phyloP scores from a whole-genome alignment of 2,888 invertebrate species.

The Lysandra bellargus region DNA sequence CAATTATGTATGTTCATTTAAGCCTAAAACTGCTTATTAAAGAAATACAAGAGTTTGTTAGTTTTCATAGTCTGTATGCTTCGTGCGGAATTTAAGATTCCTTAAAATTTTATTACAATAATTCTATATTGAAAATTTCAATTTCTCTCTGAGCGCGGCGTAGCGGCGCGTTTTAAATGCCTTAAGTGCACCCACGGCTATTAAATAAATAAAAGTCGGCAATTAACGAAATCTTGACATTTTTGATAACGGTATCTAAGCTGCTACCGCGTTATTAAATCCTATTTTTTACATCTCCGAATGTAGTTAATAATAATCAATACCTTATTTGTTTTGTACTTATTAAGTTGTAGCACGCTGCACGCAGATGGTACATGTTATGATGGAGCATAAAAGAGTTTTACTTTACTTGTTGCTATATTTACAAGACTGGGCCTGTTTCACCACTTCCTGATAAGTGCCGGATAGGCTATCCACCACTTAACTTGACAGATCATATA shows the following conservation, averaged over 20 bases:
- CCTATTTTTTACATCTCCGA: neutral
- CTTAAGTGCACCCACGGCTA: slow-evolving; percentile 5
- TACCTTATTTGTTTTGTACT: neutral
- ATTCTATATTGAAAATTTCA: neutral
- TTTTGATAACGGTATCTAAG: slow-evolving; percentile 1
- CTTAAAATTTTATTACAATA: neutral
- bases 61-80: neutral
- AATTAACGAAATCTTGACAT: slow-evolving; percentile 15
- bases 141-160: neutral
- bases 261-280: neutral
- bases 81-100: neutral
- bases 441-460: too few species aligned
- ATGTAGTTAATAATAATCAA: neutral
- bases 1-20: too few species aligned
- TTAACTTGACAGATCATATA: too few species aligned
- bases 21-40: neutral
- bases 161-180: slow-evolving; percentile 10
- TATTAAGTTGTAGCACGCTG: neutral
- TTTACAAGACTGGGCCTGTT: too few species aligned
- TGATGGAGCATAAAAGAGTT: neutral
- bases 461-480: too few species aligned
- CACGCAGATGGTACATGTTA: neutral
- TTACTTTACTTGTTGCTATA: neutral
- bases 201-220: neutral
- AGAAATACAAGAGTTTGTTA: neutral